These are phyloP conservation scores for Limnephilus lunatus DNA, from an alignment of 2,888 invertebrate genomes.

Conservation along the genomic window DNA sequence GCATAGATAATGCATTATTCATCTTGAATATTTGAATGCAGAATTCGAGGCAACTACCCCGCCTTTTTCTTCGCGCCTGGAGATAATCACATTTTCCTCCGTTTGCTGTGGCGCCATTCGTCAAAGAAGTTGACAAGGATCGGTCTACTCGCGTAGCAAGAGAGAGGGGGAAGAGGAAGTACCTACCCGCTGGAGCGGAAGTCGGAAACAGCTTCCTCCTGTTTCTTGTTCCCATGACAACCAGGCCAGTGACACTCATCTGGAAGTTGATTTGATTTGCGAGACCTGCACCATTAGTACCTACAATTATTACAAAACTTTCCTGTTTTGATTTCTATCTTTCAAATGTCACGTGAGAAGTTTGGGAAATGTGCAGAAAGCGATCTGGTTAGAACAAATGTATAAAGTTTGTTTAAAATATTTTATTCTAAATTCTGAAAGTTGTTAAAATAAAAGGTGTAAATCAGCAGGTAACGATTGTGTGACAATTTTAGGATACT, in stretches of 20 bases:
- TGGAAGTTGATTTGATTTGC: constrained; percentile 2
- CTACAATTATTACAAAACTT: background rate
- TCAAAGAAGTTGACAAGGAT: constrained; percentile 37
- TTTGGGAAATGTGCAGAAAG: background rate
- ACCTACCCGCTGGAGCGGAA: constrained; percentile 21
- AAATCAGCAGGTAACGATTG: background rate
- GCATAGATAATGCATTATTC: constrained; percentile 16
- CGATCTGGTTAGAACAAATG: background rate
- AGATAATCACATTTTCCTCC: constrained; percentile 30
- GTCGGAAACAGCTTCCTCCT: constrained; percentile 42
- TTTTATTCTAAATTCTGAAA: background rate
- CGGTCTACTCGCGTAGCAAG: background rate
- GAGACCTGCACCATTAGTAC: background rate
- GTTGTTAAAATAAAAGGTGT: background rate
- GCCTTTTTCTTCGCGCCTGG: constrained; percentile 6
- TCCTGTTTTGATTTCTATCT: background rate
- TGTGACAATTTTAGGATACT: too few species aligned
- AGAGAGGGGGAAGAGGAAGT: background rate
- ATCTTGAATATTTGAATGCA: constrained; percentile 12
- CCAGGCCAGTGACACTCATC: constrained; percentile 1
- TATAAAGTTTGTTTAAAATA: background rate
- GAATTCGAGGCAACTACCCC: background rate
- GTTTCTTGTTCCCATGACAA: constrained; percentile 39
- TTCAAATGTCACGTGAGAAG: background rate
- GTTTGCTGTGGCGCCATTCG: constrained; percentile 29